phyloP scores from a whole-genome alignment of 2,797 vertebrate species.

The Acipenser transmontanus region DNA sequence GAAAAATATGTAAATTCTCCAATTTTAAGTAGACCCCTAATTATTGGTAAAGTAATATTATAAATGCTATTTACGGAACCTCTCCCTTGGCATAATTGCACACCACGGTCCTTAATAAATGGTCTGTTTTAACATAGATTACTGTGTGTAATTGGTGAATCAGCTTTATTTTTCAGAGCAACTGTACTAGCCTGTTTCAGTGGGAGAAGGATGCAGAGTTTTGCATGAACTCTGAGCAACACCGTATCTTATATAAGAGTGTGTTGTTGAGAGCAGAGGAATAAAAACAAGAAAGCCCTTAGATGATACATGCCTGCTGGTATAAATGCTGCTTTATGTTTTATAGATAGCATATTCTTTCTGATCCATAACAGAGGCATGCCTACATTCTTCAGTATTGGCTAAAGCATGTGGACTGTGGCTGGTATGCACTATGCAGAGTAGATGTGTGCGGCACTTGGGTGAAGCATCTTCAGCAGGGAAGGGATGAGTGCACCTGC shows the following conservation, averaged over 20 bases:
- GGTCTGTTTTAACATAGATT: constrained; percentile 3
- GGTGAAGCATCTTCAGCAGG: not conserved
- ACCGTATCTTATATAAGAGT: constrained; percentile 1
- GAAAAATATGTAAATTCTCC: no score
- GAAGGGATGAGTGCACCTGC: no score
- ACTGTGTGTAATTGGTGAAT: constrained; percentile 12
- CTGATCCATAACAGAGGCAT: not conserved
- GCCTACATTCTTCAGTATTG: not conserved
- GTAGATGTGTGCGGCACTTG: no score
- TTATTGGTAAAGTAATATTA: no score
- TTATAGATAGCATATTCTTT: not conserved
- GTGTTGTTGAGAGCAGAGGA: not conserved
- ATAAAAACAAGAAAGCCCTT: not conserved
- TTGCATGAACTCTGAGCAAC: constrained; percentile 7
- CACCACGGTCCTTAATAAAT: not conserved
- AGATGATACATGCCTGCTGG: not conserved
- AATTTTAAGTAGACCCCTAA: no score
- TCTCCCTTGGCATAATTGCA: not conserved
- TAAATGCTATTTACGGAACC: no score
- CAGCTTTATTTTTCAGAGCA: constrained; percentile 4
- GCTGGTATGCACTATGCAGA: not conserved
- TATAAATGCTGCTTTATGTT: not conserved
- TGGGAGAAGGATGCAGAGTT: not conserved
- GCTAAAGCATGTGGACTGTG: not conserved
- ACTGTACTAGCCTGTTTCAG: not conserved